These are phyloP conservation scores for Melanotaenia boesemani DNA, from an alignment of 2,797 vertebrate genomes.

Conservation along the genomic window DNA sequence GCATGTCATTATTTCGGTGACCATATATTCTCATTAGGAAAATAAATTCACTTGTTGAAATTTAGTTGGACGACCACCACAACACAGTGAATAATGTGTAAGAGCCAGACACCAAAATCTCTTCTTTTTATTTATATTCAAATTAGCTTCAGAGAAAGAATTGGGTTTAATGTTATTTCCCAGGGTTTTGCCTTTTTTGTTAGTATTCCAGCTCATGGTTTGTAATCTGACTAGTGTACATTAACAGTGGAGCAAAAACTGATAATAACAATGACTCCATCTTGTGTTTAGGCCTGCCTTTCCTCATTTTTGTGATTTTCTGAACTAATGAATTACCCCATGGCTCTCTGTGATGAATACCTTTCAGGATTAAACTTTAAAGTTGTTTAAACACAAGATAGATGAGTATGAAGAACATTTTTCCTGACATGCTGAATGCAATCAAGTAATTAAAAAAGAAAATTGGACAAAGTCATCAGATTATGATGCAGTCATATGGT, in stretches of 20 bases:
- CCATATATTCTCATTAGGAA: conserved; percentile 36
- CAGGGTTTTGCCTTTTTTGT: conserved; percentile 30
- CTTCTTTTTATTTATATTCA: conserved; percentile 69
- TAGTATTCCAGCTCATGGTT: conserved; percentile 42
- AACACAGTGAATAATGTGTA: conserved; percentile 11
- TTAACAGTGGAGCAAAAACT: conserved; percentile 37
- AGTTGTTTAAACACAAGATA: conserved; percentile 14
- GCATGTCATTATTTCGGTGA: neutral
- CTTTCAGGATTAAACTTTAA: conserved; percentile 66
- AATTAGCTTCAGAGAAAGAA: conserved; percentile 60
- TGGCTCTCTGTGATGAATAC: conserved; percentile 13
- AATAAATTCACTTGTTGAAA: conserved; percentile 32
- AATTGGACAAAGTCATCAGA: no score
- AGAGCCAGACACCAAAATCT: conserved; percentile 31
- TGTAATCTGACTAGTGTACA: conserved; percentile 14
- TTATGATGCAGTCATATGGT: neutral
- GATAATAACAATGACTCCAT: conserved; percentile 37
- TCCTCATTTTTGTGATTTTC: conserved; percentile 26
- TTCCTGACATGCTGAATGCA: neutral
- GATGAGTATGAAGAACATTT: neutral
- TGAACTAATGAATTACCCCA: conserved; percentile 53
- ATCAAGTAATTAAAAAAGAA: neutral
- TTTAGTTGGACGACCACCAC: conserved; percentile 20
- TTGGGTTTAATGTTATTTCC: conserved; percentile 61
- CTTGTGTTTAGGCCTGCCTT: conserved; percentile 8